Evolutionary conservation across 2,113 vertebrate species (phyloP), one percentile per base, ranked within the genome.

Genomic region (Ondatra zibethicus): DNA sequence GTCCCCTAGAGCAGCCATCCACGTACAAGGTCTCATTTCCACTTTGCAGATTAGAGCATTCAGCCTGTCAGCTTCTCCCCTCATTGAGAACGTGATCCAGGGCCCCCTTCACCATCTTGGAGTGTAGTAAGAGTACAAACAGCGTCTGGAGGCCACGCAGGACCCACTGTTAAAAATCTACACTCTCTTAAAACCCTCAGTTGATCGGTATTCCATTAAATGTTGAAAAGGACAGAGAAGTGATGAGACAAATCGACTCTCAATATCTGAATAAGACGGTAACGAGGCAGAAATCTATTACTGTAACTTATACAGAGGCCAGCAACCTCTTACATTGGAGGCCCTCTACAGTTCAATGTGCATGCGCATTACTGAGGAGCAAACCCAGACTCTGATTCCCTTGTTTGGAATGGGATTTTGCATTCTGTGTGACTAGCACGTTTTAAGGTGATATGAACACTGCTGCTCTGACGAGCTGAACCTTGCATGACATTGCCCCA

Each of bases 401-500:
- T 23, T 9, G 21, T 66, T 81, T 80, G 47, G 88, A 70, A 33
- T 14, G 11, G 36, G 36, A 55, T n/a, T n/a, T 50, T 13, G 0
- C 2, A 3, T 17, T 81, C 47, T 45, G 31, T 2, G 2, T 81
- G n/a, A 50, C 88, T 65, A 52, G 19, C n/a, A 31, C 31, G 27
- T 17, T 84, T 45, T 47, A 36, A 45, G 47, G 52, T 31, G 66
- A 31, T 17, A 16, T 0, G 0, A 21, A 52, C 5, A 12, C 23
- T 25, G 29, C 36, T n/a, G 39, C 17, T 36, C 21, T 31, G 25
- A 12, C 50, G 33, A 86, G 23, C 36, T 12, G 36, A 76, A 11
- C 27, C 45, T 39, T 3, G 0, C 0, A 5, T 2, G 66, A 31
- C 14, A 9, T 29, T 33, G 13, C 1, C 12, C 31, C 23, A 2